phyloP scores from a whole-genome alignment of 2,888 invertebrate genomes.

The Lithosia quadra region DNA sequence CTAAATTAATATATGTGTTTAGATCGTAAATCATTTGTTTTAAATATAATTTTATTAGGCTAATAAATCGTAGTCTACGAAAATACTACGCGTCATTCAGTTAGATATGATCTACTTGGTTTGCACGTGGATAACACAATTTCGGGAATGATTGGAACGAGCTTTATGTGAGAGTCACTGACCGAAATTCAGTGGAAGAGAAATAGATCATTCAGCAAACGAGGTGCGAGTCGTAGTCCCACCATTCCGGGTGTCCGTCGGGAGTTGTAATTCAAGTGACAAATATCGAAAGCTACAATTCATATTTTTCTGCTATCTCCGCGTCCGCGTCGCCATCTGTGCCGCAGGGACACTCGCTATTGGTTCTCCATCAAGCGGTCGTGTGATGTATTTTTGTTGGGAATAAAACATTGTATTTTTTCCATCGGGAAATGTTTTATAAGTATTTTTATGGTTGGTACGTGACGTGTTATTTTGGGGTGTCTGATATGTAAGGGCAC shows the following conservation, averaged over 20 bases:
- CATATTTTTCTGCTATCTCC: constrained; percentile 86
- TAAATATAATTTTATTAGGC: constrained; percentile 17
- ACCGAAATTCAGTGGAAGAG: constrained; percentile 62
- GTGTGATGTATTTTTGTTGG: constrained; percentile 85
- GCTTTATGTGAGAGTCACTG: constrained; percentile 40
- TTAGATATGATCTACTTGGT: constrained; percentile 5
- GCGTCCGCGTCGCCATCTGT: constrained; percentile 84
- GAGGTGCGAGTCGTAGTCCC: constrained; percentile 80
- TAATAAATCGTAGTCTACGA: constrained; percentile 24
- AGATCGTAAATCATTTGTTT: constrained; percentile 16
- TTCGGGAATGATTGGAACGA: constrained; percentile 40
- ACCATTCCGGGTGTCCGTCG: constrained; percentile 76
- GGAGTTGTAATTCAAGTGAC: constrained; percentile 87
- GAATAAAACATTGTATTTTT: constrained; percentile 83
- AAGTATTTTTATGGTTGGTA: constrained; percentile 80
- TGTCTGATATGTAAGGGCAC: constrained; percentile 56
- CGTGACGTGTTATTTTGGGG: constrained; percentile 76
- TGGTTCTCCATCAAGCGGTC: constrained; percentile 85
- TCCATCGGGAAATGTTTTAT: constrained; percentile 84
- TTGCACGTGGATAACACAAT: constrained; percentile 43
- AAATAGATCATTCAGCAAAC: constrained; percentile 81
- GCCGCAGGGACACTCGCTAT: constrained; percentile 81
- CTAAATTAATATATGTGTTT: constrained; percentile 15
- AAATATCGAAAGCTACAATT: constrained; percentile 87
- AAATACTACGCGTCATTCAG: constrained; percentile 34